Percentiles rank a stretch among this genome's conserved stretches.
Conservation (phyloP, 2,888 invertebrate genomes). For the Drosophila formosana region DNA sequence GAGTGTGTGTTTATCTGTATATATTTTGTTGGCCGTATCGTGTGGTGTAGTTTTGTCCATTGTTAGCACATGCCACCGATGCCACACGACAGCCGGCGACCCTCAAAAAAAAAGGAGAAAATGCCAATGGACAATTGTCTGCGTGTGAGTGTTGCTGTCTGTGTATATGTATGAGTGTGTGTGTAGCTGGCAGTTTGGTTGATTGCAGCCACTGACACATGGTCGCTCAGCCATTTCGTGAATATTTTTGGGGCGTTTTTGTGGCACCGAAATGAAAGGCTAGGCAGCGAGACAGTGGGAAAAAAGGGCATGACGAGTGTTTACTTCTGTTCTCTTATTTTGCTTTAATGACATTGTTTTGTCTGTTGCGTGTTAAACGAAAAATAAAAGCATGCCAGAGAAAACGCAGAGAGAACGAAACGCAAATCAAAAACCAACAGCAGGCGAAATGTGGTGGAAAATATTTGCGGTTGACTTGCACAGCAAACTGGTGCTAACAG, state of each 20-base stretch:
- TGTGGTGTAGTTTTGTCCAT: constrained; percentile 22
- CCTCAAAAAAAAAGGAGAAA: constrained; percentile 19
- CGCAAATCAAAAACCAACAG: constrained; percentile 18
- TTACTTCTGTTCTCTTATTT: constrained; percentile 58
- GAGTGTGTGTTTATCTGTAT: constrained; percentile 12
- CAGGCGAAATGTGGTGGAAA: constrained; percentile 25
- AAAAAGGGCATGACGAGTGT: constrained; percentile 11
- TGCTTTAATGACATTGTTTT: constrained; percentile 67
- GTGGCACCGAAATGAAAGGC: neutral
- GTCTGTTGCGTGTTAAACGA: constrained; percentile 55
- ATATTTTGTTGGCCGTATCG: neutral
- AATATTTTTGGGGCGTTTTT: constrained; percentile 54
- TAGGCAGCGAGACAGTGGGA: constrained; percentile 5
- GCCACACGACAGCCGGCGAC: constrained; percentile 35
- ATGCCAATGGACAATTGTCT: constrained; percentile 14
- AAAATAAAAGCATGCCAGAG: constrained; percentile 5
- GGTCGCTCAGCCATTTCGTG: constrained; percentile 43
- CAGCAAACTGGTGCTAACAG: constrained; percentile 5
- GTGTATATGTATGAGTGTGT: neutral
- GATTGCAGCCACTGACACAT: constrained; percentile 66
- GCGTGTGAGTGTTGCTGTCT: neutral
- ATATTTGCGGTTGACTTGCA: constrained; percentile 29
- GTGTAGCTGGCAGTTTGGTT: constrained; percentile 61
- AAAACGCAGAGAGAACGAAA: constrained; percentile 8
- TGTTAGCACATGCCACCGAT: constrained; percentile 25